A percentile compares a stretch with the other conserved stretches of the same genome.
These are phyloP conservation scores for Periplaneta americana DNA, from an alignment of 1,140 invertebrate species.

Conservation along the genomic window DNA sequence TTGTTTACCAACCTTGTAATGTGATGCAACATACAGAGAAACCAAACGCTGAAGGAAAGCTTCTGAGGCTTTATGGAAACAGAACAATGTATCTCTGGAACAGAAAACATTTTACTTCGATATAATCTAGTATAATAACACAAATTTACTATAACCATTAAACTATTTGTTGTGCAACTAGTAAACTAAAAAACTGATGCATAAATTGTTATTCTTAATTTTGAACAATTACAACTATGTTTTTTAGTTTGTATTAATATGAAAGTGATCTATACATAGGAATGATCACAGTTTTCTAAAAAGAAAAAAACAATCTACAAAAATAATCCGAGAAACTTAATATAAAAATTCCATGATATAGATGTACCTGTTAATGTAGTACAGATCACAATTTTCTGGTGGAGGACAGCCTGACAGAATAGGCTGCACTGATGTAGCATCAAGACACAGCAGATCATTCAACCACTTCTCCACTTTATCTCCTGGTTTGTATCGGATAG, in stretches of 20 bases:
- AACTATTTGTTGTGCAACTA: background rate
- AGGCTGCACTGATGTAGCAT: conserved; percentile 61
- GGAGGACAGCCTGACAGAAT: conserved; percentile 76
- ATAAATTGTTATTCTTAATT: background rate
- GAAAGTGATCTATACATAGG: too few species aligned
- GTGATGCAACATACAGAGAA: conserved; percentile 91
- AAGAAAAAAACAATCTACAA: too few species aligned
- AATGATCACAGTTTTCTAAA: too few species aligned
- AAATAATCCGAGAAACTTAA: too few species aligned
- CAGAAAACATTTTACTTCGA: conserved; percentile 17
- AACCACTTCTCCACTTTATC: conserved; percentile 93
- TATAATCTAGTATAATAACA: too few species aligned
- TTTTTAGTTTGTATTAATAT: too few species aligned
- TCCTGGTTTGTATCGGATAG: conserved; percentile 86
- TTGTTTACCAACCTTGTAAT: conserved; percentile 89
- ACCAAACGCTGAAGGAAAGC: conserved; percentile 89
- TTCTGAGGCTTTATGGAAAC: conserved; percentile 95
- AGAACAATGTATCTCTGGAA: conserved; percentile 88
- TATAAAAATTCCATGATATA: too few species aligned
- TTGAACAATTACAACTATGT: too few species aligned
- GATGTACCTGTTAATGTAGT: conserved; percentile 69
- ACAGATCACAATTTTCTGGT: conserved; percentile 85
- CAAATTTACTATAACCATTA: background rate
- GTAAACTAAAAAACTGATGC: background rate
- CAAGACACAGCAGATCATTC: conserved; percentile 85